Evolutionary conservation across 37 sponge, comb jelly and placozoan species (phyloP).

Genomic region (Halichondria panicea): DNA sequence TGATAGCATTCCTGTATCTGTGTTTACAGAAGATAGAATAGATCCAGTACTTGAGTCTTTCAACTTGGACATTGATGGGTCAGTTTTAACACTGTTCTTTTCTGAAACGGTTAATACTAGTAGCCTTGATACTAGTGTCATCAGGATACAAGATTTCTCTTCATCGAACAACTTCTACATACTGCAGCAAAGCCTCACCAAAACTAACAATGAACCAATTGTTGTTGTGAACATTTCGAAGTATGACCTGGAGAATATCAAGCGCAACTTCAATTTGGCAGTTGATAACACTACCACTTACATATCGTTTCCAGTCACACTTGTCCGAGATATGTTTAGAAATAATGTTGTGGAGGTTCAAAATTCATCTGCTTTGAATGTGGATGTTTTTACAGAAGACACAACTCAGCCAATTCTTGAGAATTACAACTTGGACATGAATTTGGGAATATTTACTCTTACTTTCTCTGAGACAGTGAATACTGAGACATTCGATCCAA

Average conservation of each 20-base stretch:
- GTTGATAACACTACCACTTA: constrained; percentile 47
- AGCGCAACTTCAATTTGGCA: constrained; percentile 56
- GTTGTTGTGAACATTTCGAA: constrained; percentile 74
- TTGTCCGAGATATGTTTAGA: constrained; percentile 79
- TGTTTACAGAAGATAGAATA: constrained; percentile 49
- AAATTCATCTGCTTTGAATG: constrained; percentile 33
- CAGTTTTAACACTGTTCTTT: constrained; percentile 77
- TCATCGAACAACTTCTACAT: constrained; percentile 24
- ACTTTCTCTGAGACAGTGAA: constrained; percentile 89
- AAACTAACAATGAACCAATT: constrained; percentile 58
- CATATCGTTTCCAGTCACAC: constrained; percentile 50
- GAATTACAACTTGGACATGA: constrained; percentile 72
- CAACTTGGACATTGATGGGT: constrained; percentile 74
- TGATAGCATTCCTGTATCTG: constrained; percentile 34
- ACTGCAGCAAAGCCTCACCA: constrained; percentile 71
- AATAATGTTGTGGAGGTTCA: constrained; percentile 65
- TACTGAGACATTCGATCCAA: constrained; percentile 54
- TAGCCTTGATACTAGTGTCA: constrained; percentile 33
- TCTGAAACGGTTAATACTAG: constrained; percentile 87
- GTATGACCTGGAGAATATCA: constrained; percentile 70
- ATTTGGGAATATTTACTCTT: constrained; percentile 63
- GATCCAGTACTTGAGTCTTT: constrained; percentile 68
- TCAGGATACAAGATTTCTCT: constrained; percentile 52
- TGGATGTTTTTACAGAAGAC: constrained; percentile 61
- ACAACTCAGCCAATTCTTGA: constrained; percentile 66